A percentile compares a stretch with the other conserved stretches of the same genome.
Evolutionary conservation across 2,797 vertebrate species (phyloP).

Genomic region (Takifugu ocellatus): DNA sequence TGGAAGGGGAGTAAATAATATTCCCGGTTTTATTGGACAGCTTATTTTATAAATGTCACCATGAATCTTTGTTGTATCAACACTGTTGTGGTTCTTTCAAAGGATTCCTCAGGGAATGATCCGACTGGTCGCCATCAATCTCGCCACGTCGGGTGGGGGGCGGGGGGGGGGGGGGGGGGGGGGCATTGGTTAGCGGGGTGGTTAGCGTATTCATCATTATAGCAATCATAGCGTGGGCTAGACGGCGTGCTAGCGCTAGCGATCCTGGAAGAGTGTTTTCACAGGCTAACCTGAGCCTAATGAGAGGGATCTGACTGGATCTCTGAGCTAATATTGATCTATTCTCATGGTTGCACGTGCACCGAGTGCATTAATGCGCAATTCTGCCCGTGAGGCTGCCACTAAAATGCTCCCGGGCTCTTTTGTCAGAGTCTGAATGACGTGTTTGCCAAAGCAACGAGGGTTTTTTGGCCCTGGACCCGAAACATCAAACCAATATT

Average conservation of each 20-base stretch:
- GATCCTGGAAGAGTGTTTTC: slow-evolving; percentile 42
- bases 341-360: not conserved
- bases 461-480: slow-evolving; percentile 13
- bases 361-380: too few relatives aligned
- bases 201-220: slow-evolving; percentile 66
- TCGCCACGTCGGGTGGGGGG: slow-evolving; percentile 36
- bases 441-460: slow-evolving; percentile 41
- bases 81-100: slow-evolving; percentile 49
- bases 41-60: slow-evolving; percentile 51
- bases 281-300: slow-evolving; percentile 24
- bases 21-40: slow-evolving; percentile 53
- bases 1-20: slow-evolving; percentile 47
- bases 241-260: slow-evolving; percentile 44
- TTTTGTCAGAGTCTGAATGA: slow-evolving; percentile 20
- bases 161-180: slow-evolving; percentile 28
- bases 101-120: slow-evolving; percentile 41
- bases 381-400: too few relatives aligned
- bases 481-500: not conserved
- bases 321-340: slow-evolving; percentile 18
- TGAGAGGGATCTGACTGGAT: slow-evolving; percentile 13
- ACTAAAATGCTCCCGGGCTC: not conserved
- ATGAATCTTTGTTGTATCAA: slow-evolving; percentile 65
- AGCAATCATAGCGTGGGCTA: slow-evolving; percentile 57
- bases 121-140: slow-evolving; percentile 59
- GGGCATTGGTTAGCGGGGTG: slow-evolving; percentile 20